Evolutionary conservation across 2,797 vertebrate species (phyloP), one percentile per base, ranked within the genome.

Genomic region (Pseudochirops corinnae): DNA sequence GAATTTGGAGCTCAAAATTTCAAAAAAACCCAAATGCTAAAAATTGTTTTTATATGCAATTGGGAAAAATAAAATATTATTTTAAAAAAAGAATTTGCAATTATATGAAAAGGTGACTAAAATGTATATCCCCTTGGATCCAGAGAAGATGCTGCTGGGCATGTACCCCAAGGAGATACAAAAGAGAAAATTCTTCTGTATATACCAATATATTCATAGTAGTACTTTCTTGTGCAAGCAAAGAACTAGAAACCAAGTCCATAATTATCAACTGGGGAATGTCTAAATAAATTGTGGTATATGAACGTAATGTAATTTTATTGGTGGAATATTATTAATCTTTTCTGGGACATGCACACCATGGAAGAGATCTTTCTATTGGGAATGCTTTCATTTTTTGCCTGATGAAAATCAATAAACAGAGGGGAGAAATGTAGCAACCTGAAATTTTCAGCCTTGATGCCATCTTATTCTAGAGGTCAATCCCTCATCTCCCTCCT

Each of bases 381-480:
- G 90, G 24, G 7, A 4, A 2, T 14, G 56, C 52, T 90, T 93
- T 90, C 87, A 29, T 55, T 16, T 55, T 16, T 60, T 1, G 14
- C n/a, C 53, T 55, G 55, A 91, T 39, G 5, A 50, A 96, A 94
- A 95, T 33, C 18, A 0, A 57, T 46, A 92, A 90, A 95, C 6
- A 94, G 28, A 87, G 29, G 29, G 90, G 0, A 53, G 87, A 2
- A n/a, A 5, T 31, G 55, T 6, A 29, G 55, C 7, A 52, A 50
- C 60, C 56, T 39, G 55, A 13, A 13, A n/a, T 21, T 96, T 39
- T n/a, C 74, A 39, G 7, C 67, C 29, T 33, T 1, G 46, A 87
- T 28, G 56, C 56, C 67, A 56, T 58, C 58, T 87, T 87, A 46
- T 56, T 55, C 93, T 26, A 90, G 33, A 92, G 5, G 4, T 10